phyloP scores from a whole-genome alignment of 1,140 invertebrate species.

The Pollicipes pollicipes region DNA sequence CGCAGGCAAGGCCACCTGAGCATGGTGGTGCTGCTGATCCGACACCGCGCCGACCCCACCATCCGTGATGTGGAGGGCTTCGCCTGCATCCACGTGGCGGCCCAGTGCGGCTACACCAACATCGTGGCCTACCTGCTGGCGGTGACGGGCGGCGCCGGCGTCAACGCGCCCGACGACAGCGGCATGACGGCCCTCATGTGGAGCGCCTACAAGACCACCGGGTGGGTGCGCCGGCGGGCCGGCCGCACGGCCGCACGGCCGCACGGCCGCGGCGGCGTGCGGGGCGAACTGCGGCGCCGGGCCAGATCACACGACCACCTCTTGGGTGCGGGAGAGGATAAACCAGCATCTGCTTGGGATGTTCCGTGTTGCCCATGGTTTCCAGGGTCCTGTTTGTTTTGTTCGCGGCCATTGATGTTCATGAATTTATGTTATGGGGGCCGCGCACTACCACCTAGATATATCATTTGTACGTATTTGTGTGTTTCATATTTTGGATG shows the following conservation, averaged over 20 bases:
- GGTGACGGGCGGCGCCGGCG: constrained; percentile 28
- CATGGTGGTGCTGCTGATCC: constrained; percentile 78
- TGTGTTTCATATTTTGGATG: too few relatives aligned
- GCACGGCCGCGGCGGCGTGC: neutral
- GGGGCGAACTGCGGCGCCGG: too few relatives aligned
- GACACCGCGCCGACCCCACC: constrained; percentile 83
- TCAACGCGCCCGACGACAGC: too few relatives aligned
- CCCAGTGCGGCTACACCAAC: constrained; percentile 91
- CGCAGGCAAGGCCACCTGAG: constrained; percentile 77
- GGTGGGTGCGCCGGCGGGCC: constrained; percentile 30
- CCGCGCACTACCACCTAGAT: too few relatives aligned
- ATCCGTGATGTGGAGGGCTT: constrained; percentile 88
- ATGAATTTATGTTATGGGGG: too few relatives aligned
- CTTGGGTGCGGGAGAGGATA: constrained; percentile 5
- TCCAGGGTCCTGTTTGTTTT: too few relatives aligned
- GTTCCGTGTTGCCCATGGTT: neutral
- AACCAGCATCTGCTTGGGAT: neutral
- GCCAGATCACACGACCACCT: too few relatives aligned
- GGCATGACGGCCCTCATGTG: constrained; percentile 98
- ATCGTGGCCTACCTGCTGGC: constrained; percentile 94
- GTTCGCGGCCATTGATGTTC: too few relatives aligned
- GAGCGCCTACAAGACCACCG: constrained; percentile 55
- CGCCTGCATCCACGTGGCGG: constrained; percentile 84
- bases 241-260: neutral
- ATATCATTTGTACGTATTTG: too few relatives aligned